Conservation (phyloP, 2,888 invertebrate species). For the Heliothis peltigera region DNA sequence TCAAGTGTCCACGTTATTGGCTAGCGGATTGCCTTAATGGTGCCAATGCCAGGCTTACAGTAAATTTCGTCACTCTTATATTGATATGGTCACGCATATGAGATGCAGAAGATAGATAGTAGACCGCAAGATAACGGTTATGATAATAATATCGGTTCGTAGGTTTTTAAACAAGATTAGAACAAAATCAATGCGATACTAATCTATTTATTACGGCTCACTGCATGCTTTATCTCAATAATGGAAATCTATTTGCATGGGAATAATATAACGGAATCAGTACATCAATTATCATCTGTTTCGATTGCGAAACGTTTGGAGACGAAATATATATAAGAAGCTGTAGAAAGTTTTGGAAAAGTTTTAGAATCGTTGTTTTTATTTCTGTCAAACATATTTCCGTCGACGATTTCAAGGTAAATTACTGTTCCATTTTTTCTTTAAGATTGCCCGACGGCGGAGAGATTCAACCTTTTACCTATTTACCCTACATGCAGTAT, state of each 20-base stretch:
- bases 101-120: slow-evolving; percentile 39
- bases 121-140: slow-evolving; percentile 51
- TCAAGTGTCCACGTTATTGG: slow-evolving; percentile 89
- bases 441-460: not conserved
- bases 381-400: no score
- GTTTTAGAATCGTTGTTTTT: no score
- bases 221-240: slow-evolving; percentile 69
- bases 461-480: not conserved
- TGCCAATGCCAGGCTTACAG: slow-evolving; percentile 77
- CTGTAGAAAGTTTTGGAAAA: no score
- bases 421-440: not conserved
- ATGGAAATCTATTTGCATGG: slow-evolving; percentile 74
- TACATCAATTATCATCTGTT: slow-evolving; percentile 64
- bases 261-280: slow-evolving; percentile 70
- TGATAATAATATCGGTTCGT: slow-evolving; percentile 44
- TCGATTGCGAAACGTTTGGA: slow-evolving; percentile 58
- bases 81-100: slow-evolving; percentile 56
- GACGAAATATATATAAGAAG: slow-evolving; percentile 43
- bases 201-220: slow-evolving; percentile 65
- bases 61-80: slow-evolving; percentile 77
- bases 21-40: slow-evolving; percentile 85
- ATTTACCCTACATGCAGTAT: not conserved
- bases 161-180: slow-evolving; percentile 50
- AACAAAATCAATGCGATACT: slow-evolving; percentile 54
- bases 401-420: no score